These are phyloP conservation scores for Ennomos fuscantarius DNA, from an alignment of 2,888 invertebrate species.

Conservation along the genomic window DNA sequence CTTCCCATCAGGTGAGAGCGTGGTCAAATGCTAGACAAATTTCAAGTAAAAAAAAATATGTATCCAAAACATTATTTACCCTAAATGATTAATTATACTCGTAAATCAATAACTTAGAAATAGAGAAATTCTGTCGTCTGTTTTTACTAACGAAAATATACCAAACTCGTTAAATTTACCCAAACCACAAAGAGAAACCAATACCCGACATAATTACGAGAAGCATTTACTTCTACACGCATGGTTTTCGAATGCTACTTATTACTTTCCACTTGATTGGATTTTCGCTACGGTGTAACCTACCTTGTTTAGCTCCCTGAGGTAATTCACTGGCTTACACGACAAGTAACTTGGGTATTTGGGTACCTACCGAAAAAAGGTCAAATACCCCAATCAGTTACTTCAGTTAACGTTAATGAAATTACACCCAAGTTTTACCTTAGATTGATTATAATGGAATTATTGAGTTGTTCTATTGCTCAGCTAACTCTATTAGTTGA, in stretches of 20 bases:
- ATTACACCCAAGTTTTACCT: slow-evolving; percentile 34
- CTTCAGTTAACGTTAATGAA: slow-evolving; percentile 40
- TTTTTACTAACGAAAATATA: no score
- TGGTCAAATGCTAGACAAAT: no score
- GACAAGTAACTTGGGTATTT: slow-evolving; percentile 46
- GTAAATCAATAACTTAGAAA: not conserved
- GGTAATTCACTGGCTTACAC: slow-evolving; percentile 44
- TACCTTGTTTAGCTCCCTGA: slow-evolving; percentile 37
- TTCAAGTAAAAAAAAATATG: no score
- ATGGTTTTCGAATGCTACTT: slow-evolving; percentile 21
- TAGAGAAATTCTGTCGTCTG: not conserved
- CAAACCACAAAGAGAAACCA: not conserved
- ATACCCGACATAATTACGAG: not conserved
- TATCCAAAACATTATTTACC: no score
- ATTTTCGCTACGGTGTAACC: slow-evolving; percentile 27
- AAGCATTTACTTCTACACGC: slow-evolving; percentile 12
- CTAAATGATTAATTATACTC: no score
- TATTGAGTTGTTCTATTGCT: slow-evolving; percentile 33
- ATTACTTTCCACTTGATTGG: slow-evolving; percentile 44
- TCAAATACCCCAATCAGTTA: slow-evolving; percentile 48
- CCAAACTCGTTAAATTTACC: no score
- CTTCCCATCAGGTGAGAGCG: no score
- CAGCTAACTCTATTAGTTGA: slow-evolving; percentile 21
- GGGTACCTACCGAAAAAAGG: slow-evolving; percentile 35
- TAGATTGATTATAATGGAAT: slow-evolving; percentile 37